Evolutionary conservation across 2,888 invertebrate genomes (phyloP), one percentile per base, ranked within the genome.

Genomic region (Lapara coniferarum): DNA sequence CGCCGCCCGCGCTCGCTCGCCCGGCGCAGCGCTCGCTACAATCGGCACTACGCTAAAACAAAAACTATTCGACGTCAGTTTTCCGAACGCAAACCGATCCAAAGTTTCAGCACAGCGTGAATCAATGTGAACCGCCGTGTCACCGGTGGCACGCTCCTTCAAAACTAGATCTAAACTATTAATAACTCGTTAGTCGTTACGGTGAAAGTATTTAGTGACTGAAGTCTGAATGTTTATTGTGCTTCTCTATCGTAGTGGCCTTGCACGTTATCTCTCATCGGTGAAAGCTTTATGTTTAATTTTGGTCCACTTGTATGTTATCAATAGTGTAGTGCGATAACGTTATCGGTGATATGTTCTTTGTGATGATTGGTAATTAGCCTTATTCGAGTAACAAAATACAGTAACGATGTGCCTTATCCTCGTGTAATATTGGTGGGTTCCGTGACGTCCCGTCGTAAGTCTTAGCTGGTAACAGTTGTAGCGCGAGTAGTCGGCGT

Each of bases 361-460:
- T 80, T 78, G 78, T 81, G 78, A 77, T 79, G 76, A 79, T 75
- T 77, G 69, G 72, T 76, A 70, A 73, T 72, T 81, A 86, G 85
- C 83, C 84, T 89, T 87, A 84, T 74, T 79, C 75, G 71, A 78
- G 69, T 80, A 81, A 83, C 78, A 82, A 83, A 79, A 83, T 80
- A 83, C 75, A 74, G 87, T 83, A 91, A 91, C 85, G 81, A 88
- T 87, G 92, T 91, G 92, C 92, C 92, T 92, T 92, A 89, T 76
- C 76, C 78, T 76, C 76, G 78, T 84, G 83, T 89, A 87, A 85
- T 87, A 83, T 81, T 82, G 73, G 78, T 80, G 79, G 78, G 78
- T 75, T 77, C 73, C 74, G 72, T 73, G 72, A 74, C 71, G 68
- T 74, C 75, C 71, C 70, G 55, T 72, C 70, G 74, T 71, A 71